Evolutionary conservation across 2,797 vertebrate genomes (phyloP), one percentile per base, ranked within the genome.

Genomic region (Anableps anableps): DNA sequence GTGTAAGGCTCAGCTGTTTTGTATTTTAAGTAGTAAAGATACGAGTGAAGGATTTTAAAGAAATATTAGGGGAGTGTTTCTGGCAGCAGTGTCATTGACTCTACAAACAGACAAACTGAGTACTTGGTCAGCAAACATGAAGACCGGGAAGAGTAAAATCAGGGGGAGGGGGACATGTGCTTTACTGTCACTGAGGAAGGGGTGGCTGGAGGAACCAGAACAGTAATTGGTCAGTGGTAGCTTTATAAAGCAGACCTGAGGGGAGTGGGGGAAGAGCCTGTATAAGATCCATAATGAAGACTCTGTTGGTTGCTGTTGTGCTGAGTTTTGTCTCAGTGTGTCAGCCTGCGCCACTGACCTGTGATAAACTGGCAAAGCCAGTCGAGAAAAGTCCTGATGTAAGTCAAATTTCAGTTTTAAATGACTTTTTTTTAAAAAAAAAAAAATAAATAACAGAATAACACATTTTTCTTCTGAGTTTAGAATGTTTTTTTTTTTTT

Each of bases 291-390:
- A 82, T 2, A 10, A 93, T 91, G 87, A 90, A 84, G 87, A 80
- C 55, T 34, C 68, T 88, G 74, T 84, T 74, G 76, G 75, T 82
- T 60, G 83, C 51, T 66, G 62, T 75, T 79, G 72, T 86, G 72
- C 16, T 89, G 78, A 84, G 82, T 75, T 78, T 93, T 66, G 43
- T 74, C 68, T 86, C 88, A n/a, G 83, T 80, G 10, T 43, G 88
- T 53, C 78, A 71, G 79, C 8, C 86, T 77, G 88, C 84, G 0
- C 29, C 88, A 0, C 81, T 93, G 77, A 60, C 73, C 38, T 92
- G 90, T 79, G 41, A 91, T 13, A 74, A 80, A 53, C 64, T 93
- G 55, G 2, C 78, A 41, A 82, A 81, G 36, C 80, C 80, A 68
- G 5, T 23, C 0, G 83, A 88, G 50, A 50, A 55, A 16, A 3